Conservation (phyloP, 2,888 invertebrate species). For the Ennomos quercinarius region DNA sequence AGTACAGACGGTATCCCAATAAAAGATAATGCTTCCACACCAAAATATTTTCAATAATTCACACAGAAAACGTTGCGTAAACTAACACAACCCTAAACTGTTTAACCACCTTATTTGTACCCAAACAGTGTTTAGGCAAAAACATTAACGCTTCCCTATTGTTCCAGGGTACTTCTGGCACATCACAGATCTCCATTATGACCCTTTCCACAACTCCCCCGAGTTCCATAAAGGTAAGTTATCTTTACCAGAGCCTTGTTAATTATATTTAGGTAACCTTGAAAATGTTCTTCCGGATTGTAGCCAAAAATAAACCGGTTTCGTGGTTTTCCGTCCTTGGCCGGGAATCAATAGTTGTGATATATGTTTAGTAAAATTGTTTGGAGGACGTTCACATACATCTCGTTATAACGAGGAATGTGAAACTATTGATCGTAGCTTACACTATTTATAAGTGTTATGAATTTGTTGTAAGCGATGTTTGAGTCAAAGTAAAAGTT, state of each 20-base stretch:
- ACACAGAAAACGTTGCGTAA: constrained; percentile 6
- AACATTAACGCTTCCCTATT: constrained; percentile 46
- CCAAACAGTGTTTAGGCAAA: constrained; percentile 16
- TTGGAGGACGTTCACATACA: no score
- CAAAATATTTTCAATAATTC: neutral
- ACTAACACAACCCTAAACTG: constrained; percentile 19
- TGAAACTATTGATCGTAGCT: no score
- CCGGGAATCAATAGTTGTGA: constrained; percentile 18
- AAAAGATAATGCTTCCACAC: no score
- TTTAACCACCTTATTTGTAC: constrained; percentile 21
- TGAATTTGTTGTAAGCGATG: no score
- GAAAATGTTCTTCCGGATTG: constrained; percentile 34
- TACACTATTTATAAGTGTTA: no score
- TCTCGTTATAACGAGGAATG: no score
- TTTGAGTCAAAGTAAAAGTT: no score
- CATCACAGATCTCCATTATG: constrained; percentile 97
- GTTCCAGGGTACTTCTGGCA: constrained; percentile 97
- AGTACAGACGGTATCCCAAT: no score
- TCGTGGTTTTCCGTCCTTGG: constrained; percentile 14
- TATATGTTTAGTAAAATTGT: constrained; percentile 1
- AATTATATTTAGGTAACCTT: constrained; percentile 51
- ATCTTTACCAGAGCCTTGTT: constrained; percentile 44
- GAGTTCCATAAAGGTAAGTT: constrained; percentile 79
- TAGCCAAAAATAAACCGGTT: constrained; percentile 16
- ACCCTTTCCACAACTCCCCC: constrained; percentile 87